Evolutionary conservation across 2,113 vertebrate species (phyloP), one percentile per base, ranked within the genome.

Genomic region (Beaufortia kweichowensis): DNA sequence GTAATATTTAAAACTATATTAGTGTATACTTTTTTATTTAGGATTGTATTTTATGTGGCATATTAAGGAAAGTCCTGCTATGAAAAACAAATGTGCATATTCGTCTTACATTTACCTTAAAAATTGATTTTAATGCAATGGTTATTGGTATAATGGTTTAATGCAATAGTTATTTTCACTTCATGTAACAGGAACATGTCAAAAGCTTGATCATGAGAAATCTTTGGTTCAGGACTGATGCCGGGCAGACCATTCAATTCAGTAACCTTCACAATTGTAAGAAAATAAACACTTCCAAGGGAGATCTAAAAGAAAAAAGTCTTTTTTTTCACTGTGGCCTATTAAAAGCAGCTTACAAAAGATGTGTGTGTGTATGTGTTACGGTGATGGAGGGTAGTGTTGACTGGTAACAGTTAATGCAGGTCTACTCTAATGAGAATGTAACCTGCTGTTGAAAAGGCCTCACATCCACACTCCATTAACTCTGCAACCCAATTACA

Each of bases 401-500:
- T 71, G 82, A 77, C 63, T 72, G 69, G 60, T 82, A 72, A 82
- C 75, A 78, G 62, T 66, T 19, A 24, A 79, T 57, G 55, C 21
- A 26, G 64, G 68, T 71, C 60, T 46, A 59, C 59, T 79, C 62
- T 80, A 84, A 84, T 84, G 78, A 80, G 69, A 84, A 77, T 26
- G 53, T 69, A 82, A 81, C 79, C 78, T 78, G 78, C 77, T 76
- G 68, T 69, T 80, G 66, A 77, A 75, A 68, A 75, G 19, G 67
- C 33, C 60, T 77, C 69, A 60, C 57, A 75, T 79, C 74, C 79
- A 61, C 71, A 80, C 69, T 84, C 65, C 69, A 84, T 84, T 80
- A 84, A 77, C 78, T 82, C 78, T 76, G 75, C 78, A 74, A 84
- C 74, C 80, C 83, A 82, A 80, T 80, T 77, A 84, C 83, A 82